Conservation (phyloP, 2,113 vertebrate genomes). For the Poeciliopsis retropinna region DNA sequence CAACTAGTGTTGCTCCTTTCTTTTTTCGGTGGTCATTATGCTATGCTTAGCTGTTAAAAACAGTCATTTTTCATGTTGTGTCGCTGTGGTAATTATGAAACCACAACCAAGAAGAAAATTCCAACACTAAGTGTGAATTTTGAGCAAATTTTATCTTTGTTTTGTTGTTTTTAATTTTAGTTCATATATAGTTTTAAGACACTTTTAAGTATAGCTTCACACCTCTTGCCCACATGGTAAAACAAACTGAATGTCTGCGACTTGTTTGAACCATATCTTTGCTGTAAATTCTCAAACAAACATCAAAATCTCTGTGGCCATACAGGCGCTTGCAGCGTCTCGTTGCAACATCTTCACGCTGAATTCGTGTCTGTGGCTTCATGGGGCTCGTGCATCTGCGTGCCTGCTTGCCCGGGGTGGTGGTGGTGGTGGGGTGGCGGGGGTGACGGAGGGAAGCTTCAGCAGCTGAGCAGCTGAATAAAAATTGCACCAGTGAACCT, state of each 20-base stretch:
- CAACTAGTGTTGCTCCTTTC: too few relatives aligned
- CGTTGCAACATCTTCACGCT: background rate
- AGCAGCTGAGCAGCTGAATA: constrained; percentile 24
- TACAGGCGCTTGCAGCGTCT: background rate
- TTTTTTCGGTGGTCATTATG: too few relatives aligned
- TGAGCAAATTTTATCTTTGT: too few relatives aligned
- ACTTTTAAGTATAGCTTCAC: too few relatives aligned
- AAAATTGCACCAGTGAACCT: constrained; percentile 22
- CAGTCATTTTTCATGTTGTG: too few relatives aligned
- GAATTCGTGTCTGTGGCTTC: background rate
- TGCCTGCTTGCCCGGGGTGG: background rate
- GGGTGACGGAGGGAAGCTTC: background rate
- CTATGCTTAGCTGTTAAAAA: background rate
- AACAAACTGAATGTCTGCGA: background rate
- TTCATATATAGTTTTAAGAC: too few relatives aligned
- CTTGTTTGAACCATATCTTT: background rate
- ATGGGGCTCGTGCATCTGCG: background rate
- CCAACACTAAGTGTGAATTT: too few relatives aligned
- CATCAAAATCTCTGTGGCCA: background rate
- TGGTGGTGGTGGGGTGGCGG: background rate
- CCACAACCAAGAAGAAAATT: too few relatives aligned
- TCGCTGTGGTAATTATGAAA: too few relatives aligned
- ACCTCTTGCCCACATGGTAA: too few relatives aligned
- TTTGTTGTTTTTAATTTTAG: too few relatives aligned
- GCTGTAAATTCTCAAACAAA: background rate